Evolutionary conservation across 2,113 vertebrate species (phyloP), one percentile per base, ranked within the genome.

Genomic region (Xenopus laevis): DNA sequence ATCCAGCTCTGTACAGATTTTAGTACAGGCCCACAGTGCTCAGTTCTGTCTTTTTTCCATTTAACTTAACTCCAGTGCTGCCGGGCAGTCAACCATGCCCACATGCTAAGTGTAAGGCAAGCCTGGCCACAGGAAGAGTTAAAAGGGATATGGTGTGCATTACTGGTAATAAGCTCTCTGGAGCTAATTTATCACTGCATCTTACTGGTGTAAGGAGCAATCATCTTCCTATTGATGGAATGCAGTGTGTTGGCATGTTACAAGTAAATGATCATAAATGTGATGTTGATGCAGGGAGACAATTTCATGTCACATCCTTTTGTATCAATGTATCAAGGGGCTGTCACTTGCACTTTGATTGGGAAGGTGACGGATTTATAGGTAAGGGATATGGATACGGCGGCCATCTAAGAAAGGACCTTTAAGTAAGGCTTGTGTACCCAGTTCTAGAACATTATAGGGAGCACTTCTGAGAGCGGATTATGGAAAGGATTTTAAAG

Each of bases 1-100:
- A 45, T 77, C 59, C 74, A 70, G 66, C 30, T 64, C 60, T 63
- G 67, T 68, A 76, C 60, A 76, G 18, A 76, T 76, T 76, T 69
- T 16, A 27, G 30, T 69, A 69, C 47, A 64, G 65, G 65, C 18
- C 66, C 58, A 70, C 47, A 57, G 47, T 64, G 46, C 13, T 57
- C 45, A 46, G 53, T 45, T n/a, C n/a, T n/a, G n/a, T 27, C 23
- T 27, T 27, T 27, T 27, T 27, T 27, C 23, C 23, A 27, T 27
- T 1, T 1, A 27, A 27, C 23, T 27, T 27, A 77, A 77, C 74
- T 55, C 47, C 66, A 30, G 11, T 77, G 4, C 2, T 69, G 67
- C 66, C 50, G 45, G 27, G 27, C 18, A 60, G 47, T 27, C 23
- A 27, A 27, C 15, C 12, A 15, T 40, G 33, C 33, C 33, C 33